Percentiles rank a stretch among this genome's conserved stretches.
Conservation (phyloP, 2,888 invertebrate genomes). For the Ptychoptera contaminata region DNA sequence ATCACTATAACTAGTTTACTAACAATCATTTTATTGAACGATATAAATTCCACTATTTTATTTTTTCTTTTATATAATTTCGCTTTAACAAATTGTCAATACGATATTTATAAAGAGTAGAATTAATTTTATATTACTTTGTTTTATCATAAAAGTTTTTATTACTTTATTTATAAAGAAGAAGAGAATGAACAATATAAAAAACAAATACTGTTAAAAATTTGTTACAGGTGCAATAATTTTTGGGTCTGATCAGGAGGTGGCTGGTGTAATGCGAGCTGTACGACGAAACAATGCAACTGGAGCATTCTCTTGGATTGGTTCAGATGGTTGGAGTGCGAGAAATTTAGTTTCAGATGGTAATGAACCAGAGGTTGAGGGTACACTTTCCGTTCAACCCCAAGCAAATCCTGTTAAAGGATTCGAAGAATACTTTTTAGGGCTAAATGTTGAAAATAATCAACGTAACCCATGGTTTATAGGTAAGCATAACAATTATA, state of each 20-base stretch:
- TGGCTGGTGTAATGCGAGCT: constrained; percentile 88
- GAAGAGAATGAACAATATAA: too few relatives aligned
- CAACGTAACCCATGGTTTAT: constrained; percentile 91
- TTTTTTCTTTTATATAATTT: too few relatives aligned
- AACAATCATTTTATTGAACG: too few relatives aligned
- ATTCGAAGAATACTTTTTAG: constrained; percentile 75
- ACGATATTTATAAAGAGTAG: too few relatives aligned
- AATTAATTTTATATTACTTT: too few relatives aligned
- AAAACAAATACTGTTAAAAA: too few relatives aligned
- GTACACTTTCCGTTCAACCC: constrained; percentile 90
- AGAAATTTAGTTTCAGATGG: constrained; percentile 71
- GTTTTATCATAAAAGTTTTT: too few relatives aligned
- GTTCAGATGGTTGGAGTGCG: constrained; percentile 93
- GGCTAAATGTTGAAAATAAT: constrained; percentile 71
- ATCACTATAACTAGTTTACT: too few relatives aligned
- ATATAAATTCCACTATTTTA: too few relatives aligned
- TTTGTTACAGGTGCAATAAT: constrained; percentile 81
- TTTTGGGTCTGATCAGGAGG: constrained; percentile 93
- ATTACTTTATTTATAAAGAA: background rate
- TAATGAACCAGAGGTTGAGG: constrained; percentile 78
- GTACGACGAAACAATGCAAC: constrained; percentile 77
- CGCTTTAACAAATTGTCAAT: too few relatives aligned
- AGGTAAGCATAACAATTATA: constrained; percentile 41
- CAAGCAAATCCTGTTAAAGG: constrained; percentile 79
- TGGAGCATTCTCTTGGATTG: constrained; percentile 86